Evolutionary conservation across 2,113 vertebrate genomes (phyloP), one percentile per base, ranked within the genome.

Genomic region (Alethe diademata): DNA sequence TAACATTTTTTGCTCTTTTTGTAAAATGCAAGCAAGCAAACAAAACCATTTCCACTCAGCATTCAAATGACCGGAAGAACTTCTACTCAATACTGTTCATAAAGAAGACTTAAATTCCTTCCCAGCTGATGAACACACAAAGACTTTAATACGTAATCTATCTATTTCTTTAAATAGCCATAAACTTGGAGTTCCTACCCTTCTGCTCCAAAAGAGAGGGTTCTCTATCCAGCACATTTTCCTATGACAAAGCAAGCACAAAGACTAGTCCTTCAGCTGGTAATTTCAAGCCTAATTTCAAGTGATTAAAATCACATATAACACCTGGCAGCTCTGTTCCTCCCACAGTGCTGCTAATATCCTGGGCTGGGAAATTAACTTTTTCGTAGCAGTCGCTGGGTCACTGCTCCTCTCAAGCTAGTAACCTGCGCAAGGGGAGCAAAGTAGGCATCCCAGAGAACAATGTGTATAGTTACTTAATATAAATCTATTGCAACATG

Each of bases 191-290:
- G 18, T 53, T 70, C 8, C 17, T 70, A 47, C 6, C 9, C 9
- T 28, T 56, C 24, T 6, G 4, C n/a, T 33, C 0, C 1, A 12
- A 58, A 80, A 33, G 45, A 54, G 3, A 51, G 2, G 12, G 15
- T 31, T 69, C n/a, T 70, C n/a, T 53, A 31, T 22, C 15, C 19
- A 78, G 25, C 9, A 82, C 10, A 23, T 71, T 88, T 28, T 74
- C 20, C 31, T n/a, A 11, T 12, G 25, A 74, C 25, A 88, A 78
- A 66, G 10, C 7, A 71, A 71, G 47, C 18, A 51, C 13, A 64
- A 65, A 40, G 12, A 31, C 0, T 1, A 60, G 24, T 19, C 29
- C 35, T 56, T 62, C 53, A 8, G 5, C 0, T 51, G 13, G 13
- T 35, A 43, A 83, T 53, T 33, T 79, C 36, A 79, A 38, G 9